Conservation (phyloP, 2,113 vertebrate species). For the Furnarius figulus region DNA sequence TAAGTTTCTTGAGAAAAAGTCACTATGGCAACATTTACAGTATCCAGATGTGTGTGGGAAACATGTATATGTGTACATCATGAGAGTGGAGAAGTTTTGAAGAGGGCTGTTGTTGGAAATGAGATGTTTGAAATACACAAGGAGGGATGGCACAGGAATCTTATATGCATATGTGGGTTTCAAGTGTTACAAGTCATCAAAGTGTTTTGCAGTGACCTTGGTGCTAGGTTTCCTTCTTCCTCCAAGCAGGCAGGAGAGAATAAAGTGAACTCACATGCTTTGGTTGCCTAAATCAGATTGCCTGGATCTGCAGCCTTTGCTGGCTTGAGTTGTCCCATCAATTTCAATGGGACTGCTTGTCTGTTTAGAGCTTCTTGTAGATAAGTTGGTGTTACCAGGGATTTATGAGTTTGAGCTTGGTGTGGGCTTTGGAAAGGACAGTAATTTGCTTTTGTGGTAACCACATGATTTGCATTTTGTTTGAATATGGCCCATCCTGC, state of each 20-base stretch:
- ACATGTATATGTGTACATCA: not conserved
- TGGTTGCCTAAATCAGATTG: not conserved
- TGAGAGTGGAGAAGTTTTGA: not conserved
- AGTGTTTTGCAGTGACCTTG: slow-evolving; percentile 26
- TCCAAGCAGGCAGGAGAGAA: not conserved
- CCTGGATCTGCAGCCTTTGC: not conserved
- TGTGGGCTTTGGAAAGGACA: slow-evolving; percentile 24
- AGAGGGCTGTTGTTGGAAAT: not conserved
- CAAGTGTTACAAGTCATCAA: not conserved
- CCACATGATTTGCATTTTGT: slow-evolving; percentile 9
- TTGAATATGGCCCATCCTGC: not conserved
- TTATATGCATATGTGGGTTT: not conserved
- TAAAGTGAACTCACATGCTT: not conserved
- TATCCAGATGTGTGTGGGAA: not conserved
- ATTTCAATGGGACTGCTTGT: not conserved
- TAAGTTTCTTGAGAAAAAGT: not conserved
- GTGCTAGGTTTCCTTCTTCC: not conserved
- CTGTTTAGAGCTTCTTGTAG: not conserved
- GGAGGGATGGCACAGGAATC: not conserved
- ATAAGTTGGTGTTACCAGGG: not conserved
- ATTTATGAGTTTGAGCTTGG: not conserved
- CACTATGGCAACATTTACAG: not conserved
- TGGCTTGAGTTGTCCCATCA: not conserved
- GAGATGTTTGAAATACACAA: not conserved
- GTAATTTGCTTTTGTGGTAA: slow-evolving; percentile 23